Conservation (phyloP, 2,113 vertebrate genomes). For the Sinocyclocheilus rhinocerous region DNA sequence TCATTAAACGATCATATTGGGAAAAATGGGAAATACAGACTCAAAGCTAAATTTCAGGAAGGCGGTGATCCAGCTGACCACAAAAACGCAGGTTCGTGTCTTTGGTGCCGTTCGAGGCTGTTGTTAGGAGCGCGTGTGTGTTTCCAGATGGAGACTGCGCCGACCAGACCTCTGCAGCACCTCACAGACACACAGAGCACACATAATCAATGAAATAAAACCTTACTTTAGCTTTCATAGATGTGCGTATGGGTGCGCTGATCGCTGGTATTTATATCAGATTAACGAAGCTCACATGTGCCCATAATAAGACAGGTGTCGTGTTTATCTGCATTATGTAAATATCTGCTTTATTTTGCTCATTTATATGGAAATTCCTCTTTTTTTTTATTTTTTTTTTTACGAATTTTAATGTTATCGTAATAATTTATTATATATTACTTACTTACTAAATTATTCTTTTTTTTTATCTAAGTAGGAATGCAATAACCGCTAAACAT, state of each 20-base stretch:
- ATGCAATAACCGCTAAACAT: too few relatives aligned
- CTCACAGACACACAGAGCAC: too few relatives aligned
- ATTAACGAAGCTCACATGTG: too few relatives aligned
- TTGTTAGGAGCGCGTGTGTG: too few relatives aligned
- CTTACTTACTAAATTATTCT: too few relatives aligned
- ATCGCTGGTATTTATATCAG: neutral
- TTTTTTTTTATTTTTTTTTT: neutral
- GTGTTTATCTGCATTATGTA: neutral
- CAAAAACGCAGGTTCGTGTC: slow-evolving; percentile 89
- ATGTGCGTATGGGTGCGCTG: too few relatives aligned
- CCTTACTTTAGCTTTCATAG: neutral
- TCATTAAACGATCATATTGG: slow-evolving; percentile 41
- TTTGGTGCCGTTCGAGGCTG: neutral
- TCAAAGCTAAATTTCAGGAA: slow-evolving; percentile 98
- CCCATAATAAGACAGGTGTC: neutral
- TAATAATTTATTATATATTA: neutral
- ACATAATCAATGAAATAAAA: too few relatives aligned
- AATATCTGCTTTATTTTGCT: neutral
- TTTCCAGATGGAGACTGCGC: slow-evolving; percentile 52
- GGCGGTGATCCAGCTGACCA: slow-evolving; percentile 97
- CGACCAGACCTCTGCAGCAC: slow-evolving; percentile 37
- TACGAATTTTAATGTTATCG: too few relatives aligned
- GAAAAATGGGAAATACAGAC: slow-evolving; percentile 89
- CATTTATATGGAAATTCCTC: neutral
- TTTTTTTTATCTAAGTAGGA: too few relatives aligned